Conservation (phyloP, 2,797 vertebrate species). For the Capromys pilorides region DNA sequence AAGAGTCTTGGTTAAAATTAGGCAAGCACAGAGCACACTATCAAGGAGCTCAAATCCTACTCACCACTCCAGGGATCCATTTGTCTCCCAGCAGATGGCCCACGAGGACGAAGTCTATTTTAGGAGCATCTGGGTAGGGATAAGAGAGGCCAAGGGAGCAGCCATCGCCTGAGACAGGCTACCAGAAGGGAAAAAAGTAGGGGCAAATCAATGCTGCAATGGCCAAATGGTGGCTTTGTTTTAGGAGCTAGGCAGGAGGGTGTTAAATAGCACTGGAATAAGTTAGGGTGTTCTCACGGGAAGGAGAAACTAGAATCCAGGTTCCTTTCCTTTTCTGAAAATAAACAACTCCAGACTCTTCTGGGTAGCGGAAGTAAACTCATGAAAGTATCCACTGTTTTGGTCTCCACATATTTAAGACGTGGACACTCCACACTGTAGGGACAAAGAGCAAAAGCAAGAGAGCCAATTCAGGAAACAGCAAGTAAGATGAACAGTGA, state of each 20-base stretch:
- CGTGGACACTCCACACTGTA: background rate
- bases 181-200: background rate
- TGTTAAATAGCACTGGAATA: background rate
- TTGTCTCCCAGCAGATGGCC: constrained; percentile 47
- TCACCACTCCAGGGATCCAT: background rate
- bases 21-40: constrained; percentile 3
- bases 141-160: background rate
- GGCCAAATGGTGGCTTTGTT: background rate
- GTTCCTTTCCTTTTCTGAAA: background rate
- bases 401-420: background rate
- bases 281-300: background rate
- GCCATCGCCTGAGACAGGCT: background rate
- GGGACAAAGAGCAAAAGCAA: background rate
- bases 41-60: constrained; percentile 19
- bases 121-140: background rate
- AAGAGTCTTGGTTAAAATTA: constrained; percentile 45
- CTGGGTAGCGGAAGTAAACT: background rate
- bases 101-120: constrained; percentile 24
- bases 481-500: background rate
- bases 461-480: background rate
- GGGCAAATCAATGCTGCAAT: background rate
- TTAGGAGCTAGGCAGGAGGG: background rate
- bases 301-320: background rate
- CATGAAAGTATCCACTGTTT: too few relatives aligned
- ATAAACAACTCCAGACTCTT: background rate